A percentile compares a stretch with the other conserved stretches of the same genome.
Conservation (phyloP, 2,888 invertebrate species). For the Epistrophe eligans region DNA sequence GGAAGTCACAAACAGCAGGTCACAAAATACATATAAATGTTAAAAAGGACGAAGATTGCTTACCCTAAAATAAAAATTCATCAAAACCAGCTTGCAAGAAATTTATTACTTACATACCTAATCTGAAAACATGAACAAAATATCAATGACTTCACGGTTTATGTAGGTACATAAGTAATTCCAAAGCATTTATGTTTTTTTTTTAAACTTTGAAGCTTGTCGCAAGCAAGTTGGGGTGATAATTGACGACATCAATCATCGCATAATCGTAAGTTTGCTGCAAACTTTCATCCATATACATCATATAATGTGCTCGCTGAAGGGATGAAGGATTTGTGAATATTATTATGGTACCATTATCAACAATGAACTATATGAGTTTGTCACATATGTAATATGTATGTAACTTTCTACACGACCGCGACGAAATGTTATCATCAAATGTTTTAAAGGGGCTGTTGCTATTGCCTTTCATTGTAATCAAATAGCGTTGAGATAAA, state of each 20-base stretch:
- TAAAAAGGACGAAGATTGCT: too few species aligned
- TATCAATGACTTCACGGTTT: not conserved
- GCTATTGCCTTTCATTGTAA: too few species aligned
- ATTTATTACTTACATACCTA: not conserved
- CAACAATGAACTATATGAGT: not conserved
- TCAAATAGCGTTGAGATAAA: too few species aligned
- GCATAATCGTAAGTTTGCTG: not conserved
- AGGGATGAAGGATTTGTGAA: not conserved
- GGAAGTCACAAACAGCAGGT: too few species aligned
- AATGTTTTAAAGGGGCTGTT: too few species aligned
- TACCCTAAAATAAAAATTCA: not conserved
- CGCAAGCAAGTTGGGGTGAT: not conserved
- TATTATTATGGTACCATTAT: not conserved
- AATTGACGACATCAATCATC: slow-evolving; percentile 16
- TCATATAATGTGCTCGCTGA: not conserved
- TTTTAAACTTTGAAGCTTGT: not conserved
- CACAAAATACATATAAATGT: too few species aligned
- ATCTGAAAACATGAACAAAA: not conserved
- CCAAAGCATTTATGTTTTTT: not conserved
- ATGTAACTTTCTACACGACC: not conserved
- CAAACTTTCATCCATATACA: not conserved
- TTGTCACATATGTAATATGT: not conserved
- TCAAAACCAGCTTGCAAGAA: not conserved
- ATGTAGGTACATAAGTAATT: too few species aligned
- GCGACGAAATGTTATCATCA: too few species aligned